These are phyloP conservation scores for Hyperoplus immaculatus DNA, from an alignment of 2,797 vertebrate genomes.

Conservation along the genomic window DNA sequence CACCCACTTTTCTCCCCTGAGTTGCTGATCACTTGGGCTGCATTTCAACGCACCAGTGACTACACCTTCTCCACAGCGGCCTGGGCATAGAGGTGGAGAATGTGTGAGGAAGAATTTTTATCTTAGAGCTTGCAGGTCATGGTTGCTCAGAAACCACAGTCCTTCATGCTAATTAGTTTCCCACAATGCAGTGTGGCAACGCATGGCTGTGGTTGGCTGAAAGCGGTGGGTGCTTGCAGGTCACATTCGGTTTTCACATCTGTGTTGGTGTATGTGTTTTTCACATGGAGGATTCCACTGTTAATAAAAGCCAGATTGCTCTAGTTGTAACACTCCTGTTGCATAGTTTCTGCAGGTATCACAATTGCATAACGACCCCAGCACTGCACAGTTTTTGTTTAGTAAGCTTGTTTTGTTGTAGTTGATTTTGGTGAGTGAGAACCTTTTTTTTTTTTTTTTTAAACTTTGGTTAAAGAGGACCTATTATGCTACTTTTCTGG, in stretches of 20 bases:
- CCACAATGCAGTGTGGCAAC: conserved; percentile 80
- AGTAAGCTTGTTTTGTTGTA: conserved; percentile 4
- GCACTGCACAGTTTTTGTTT: background rate
- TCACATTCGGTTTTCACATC: conserved; percentile 60
- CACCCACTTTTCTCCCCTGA: conserved; percentile 72
- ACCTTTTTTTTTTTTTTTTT: background rate
- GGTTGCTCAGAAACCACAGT: conserved; percentile 81
- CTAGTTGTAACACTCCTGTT: conserved; percentile 9
- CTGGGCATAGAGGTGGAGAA: conserved; percentile 80
- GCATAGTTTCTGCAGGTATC: conserved; percentile 25
- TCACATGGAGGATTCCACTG: conserved; percentile 37
- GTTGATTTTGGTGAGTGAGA: background rate
- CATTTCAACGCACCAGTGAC: conserved; percentile 81
- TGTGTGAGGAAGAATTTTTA: conserved; percentile 69
- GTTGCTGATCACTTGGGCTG: conserved; percentile 77
- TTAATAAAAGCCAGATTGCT: conserved; percentile 28
- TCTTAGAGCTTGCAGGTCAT: conserved; percentile 78
- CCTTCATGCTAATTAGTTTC: conserved; percentile 84
- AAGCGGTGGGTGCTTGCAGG: conserved; percentile 60
- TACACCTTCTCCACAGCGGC: conserved; percentile 81
- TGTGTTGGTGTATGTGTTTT: conserved; percentile 25
- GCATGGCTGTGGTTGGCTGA: conserved; percentile 68
- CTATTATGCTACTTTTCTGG: too few relatives aligned
- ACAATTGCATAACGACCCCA: background rate
- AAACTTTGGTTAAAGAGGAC: too few relatives aligned